A percentile compares a stretch with the other conserved stretches of the same genome.
phyloP scores from a whole-genome alignment of 2,888 invertebrate species.

The Patella depressa region DNA sequence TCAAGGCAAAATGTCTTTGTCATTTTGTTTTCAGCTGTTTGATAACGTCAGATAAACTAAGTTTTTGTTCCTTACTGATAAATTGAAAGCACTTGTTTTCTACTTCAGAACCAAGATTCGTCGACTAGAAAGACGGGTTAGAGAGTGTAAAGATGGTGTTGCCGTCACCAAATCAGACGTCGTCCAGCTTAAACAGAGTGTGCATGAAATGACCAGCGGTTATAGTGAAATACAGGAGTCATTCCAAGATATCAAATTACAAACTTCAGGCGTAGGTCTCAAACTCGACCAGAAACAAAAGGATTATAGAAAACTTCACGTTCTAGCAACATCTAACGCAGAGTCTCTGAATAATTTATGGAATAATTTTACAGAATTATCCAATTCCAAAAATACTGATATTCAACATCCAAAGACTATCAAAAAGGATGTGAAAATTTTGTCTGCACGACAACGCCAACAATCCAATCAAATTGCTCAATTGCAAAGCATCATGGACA shows the following conservation, averaged over 20 bases:
- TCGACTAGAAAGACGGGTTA: slow-evolving; percentile 33
- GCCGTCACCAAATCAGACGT: slow-evolving; percentile 50
- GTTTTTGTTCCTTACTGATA: neutral
- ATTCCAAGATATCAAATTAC: slow-evolving; percentile 39
- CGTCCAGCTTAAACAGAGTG: slow-evolving; percentile 52
- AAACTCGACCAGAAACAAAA: slow-evolving; percentile 18
- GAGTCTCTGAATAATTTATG: neutral
- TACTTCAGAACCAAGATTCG: slow-evolving; percentile 28
- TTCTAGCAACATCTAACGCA: neutral
- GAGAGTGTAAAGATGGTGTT: slow-evolving; percentile 35
- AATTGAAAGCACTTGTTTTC: neutral
- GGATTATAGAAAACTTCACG: neutral
- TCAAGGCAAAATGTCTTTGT: no score
- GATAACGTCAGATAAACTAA: no score
- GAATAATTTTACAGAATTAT: neutral
- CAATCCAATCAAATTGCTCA: neutral
- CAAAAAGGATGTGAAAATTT: neutral
- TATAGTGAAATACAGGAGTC: slow-evolving; percentile 42
- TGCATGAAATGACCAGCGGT: slow-evolving; percentile 47
- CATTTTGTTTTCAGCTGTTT: no score
- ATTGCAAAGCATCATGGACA: neutral
- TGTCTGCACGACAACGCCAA: neutral
- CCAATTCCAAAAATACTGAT: neutral
- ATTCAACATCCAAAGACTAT: neutral
- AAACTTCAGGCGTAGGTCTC: slow-evolving; percentile 27